phyloP scores from a whole-genome alignment of 2,888 invertebrate genomes.

The Andricus quercusramuli region DNA sequence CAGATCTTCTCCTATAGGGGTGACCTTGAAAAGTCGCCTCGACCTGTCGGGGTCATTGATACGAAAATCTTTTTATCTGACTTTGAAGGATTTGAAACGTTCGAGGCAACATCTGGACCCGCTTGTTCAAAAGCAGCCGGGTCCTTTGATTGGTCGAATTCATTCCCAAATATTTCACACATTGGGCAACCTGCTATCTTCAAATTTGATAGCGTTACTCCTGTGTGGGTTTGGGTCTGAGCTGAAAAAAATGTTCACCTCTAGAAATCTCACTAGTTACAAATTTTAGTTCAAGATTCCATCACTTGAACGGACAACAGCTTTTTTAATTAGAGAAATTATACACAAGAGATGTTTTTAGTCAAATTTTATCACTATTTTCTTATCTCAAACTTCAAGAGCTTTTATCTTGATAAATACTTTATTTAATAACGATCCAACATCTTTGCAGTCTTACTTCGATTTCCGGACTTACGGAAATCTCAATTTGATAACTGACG shows the following conservation, averaged over 20 bases:
- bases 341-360: neutral
- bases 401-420: neutral
- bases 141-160: conserved; percentile 89
- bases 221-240: conserved; percentile 82
- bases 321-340: neutral
- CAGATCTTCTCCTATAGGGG: conserved; percentile 68
- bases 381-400: neutral
- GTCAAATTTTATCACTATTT: neutral
- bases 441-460: neutral
- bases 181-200: conserved; percentile 88
- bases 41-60: conserved; percentile 81
- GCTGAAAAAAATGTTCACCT: neutral
- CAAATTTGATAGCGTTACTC: conserved; percentile 83
- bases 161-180: conserved; percentile 83
- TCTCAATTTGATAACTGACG: neutral
- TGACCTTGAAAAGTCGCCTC: conserved; percentile 68
- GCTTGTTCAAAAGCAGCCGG: conserved; percentile 67
- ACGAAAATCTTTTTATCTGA: conserved; percentile 80
- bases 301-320: neutral
- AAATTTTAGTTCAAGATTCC: neutral
- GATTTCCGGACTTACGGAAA: neutral
- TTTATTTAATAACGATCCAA: neutral
- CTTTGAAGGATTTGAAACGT: conserved; percentile 65
- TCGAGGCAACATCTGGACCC: conserved; percentile 76
- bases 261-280: neutral